Conservation (phyloP, 2,113 vertebrate genomes). For the Phrynosoma blainvillii region DNA sequence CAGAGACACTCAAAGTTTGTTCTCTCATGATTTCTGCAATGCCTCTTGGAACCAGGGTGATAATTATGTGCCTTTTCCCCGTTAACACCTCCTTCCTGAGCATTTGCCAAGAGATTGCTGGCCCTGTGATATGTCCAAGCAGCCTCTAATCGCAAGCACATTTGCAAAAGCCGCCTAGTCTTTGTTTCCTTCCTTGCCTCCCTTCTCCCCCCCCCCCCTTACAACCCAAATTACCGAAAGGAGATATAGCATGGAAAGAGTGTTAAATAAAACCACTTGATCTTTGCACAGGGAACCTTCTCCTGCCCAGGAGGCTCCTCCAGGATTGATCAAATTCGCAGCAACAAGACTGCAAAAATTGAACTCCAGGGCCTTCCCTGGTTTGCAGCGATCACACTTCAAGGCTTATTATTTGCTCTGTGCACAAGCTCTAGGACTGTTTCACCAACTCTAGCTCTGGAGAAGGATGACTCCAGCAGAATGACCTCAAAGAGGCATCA, state of each 20-base stretch:
- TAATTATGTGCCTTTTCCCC: slow-evolving; percentile 2
- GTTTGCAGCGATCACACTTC: background rate
- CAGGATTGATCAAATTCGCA: background rate
- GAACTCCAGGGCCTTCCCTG: background rate
- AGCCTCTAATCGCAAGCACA: background rate
- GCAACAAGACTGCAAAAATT: background rate
- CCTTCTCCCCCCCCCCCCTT: background rate
- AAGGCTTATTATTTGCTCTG: too few species aligned
- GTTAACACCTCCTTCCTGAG: background rate
- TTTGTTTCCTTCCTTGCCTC: background rate
- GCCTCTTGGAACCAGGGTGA: background rate
- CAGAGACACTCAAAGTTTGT: background rate
- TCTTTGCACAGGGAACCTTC: too few species aligned
- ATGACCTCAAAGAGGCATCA: too few species aligned
- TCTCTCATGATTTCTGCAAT: background rate
- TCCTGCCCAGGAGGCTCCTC: background rate
- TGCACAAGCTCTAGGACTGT: background rate
- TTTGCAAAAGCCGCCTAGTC: background rate
- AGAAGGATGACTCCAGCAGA: background rate
- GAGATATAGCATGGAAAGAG: background rate
- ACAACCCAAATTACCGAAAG: too few species aligned
- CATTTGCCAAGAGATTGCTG: background rate
- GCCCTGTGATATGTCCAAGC: background rate
- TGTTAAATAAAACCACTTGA: background rate
- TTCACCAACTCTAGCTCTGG: too few species aligned